Conservation (phyloP, 2,888 invertebrate species). For the Epirrita christyi region DNA sequence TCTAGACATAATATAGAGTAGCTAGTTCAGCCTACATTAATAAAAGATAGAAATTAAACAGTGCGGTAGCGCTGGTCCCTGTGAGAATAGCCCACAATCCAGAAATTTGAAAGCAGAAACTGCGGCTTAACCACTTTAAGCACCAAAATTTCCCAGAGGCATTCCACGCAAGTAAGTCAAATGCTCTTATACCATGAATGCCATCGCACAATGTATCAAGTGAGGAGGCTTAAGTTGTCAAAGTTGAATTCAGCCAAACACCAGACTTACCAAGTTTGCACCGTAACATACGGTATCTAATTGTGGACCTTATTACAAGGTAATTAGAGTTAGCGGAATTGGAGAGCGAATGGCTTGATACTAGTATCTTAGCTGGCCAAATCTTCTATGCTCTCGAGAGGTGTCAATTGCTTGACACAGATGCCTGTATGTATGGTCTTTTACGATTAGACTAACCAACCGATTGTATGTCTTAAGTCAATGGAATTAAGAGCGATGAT, state of each 20-base stretch:
- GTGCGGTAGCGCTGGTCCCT: constrained; percentile 7
- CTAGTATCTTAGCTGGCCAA: constrained; percentile 50
- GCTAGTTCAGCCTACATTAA: constrained; percentile 12
- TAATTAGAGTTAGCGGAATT: constrained; percentile 5
- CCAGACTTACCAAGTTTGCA: constrained; percentile 18
- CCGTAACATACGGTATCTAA: constrained; percentile 10
- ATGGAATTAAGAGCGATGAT: constrained; percentile 25
- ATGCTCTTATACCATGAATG: constrained; percentile 42
- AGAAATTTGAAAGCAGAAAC: constrained; percentile 42
- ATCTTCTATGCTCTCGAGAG: constrained; percentile 54
- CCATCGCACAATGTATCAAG: constrained; percentile 52
- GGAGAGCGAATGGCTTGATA: constrained; percentile 8
- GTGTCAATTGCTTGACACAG: constrained; percentile 63
- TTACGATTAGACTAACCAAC: constrained; percentile 25
- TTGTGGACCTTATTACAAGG: constrained; percentile 26
- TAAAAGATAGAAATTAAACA: constrained; percentile 27
- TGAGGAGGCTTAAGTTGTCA: constrained; percentile 54
- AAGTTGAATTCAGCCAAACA: constrained; percentile 56
- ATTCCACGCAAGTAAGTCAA: constrained; percentile 52
- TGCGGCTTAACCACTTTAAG: constrained; percentile 39
- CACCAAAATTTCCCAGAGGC: constrained; percentile 51
- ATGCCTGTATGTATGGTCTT: constrained; percentile 45
- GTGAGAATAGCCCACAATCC: constrained; percentile 35
- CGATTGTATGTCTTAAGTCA: constrained; percentile 37
- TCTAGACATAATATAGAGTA: no score